Evolutionary conservation across 2,113 vertebrate genomes (phyloP), one percentile per base, ranked within the genome.

Genomic region (Sapayoa aenigma): DNA sequence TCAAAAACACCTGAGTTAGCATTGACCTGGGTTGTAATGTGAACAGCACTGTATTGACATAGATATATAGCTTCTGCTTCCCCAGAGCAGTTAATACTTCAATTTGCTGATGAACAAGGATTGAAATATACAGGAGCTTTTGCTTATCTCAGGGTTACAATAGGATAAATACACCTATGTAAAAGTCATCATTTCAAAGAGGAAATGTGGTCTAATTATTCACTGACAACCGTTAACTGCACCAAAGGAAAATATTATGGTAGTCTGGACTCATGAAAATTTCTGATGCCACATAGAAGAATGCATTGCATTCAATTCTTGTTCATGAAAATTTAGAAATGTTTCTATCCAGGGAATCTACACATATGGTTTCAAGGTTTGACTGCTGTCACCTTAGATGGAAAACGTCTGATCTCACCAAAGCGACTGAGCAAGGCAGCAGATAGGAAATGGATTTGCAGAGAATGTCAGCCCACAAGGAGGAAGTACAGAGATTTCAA

Each of bases 401-500:
- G 60, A 65, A 63, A 69, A 74, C 9, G 8, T 18, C 58, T 2
- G 16, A 69, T 23, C 12, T 68, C 30, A n/a, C 42, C 58, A 67
- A 78, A 83, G 59, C 28, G 19, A 73, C 14, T 18, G 21, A 73
- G 12, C 12, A 44, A 59, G n/a, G 27, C 10, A 53, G 16, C 3
- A 6, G 21, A 16, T 77, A 86, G 59, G 82, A 77, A 78, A 8
- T 11, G 62, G 42, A 53, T 78, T 68, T 53, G 10, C 65, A 89
- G 22, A 41, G 11, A 30, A 2, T 1, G 0, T 47, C 59, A 47
- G 14, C 47, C 23, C 0, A 2, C 47, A 46, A 60, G 12, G 13
- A 56, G 28, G 33, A 44, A 41, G 49, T 23, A 44, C 9, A 56
- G 35, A 77, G 37, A 86, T 78, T 69, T 78, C 55, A 47, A 52